Evolutionary conservation across 2,113 vertebrate genomes (phyloP).

Genomic region (Hyaena hyaena): DNA sequence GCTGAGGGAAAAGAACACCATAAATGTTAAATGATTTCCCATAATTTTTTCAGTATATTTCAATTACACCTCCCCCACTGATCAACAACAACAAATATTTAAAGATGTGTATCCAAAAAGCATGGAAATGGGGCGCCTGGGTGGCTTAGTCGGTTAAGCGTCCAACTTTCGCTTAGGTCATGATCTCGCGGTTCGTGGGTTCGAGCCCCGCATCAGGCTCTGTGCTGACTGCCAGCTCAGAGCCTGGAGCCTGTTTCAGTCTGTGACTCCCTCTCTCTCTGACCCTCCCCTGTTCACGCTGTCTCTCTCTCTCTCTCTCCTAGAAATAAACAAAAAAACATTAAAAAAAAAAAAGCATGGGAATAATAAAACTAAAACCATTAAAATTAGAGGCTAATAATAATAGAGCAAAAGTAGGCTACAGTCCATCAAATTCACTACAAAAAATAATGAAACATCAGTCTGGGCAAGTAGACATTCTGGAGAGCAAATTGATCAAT

Average conservation of each 20-base stretch:
- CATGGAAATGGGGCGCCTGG: neutral
- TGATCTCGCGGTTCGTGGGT: no score
- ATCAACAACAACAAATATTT: neutral
- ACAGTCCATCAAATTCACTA: neutral
- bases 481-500: neutral
- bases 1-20: neutral
- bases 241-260: no score
- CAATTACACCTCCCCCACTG: neutral
- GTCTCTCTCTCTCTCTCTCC: no score
- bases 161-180: no score
- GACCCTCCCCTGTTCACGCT: no score
- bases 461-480: neutral
- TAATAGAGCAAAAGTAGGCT: neutral
- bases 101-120: neutral
- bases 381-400: neutral
- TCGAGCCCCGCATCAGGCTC: no score
- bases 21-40: slow-evolving; percentile 11
- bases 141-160: no score
- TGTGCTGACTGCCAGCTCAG: no score
- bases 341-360: neutral
- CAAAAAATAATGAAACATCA: neutral
- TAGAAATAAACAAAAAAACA: no score
- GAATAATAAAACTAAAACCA: neutral
- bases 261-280: no score
- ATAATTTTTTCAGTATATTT: slow-evolving; percentile 28